Evolutionary conservation across 2,113 vertebrate genomes (phyloP).

Genomic region (Peromyscus leucopus): DNA sequence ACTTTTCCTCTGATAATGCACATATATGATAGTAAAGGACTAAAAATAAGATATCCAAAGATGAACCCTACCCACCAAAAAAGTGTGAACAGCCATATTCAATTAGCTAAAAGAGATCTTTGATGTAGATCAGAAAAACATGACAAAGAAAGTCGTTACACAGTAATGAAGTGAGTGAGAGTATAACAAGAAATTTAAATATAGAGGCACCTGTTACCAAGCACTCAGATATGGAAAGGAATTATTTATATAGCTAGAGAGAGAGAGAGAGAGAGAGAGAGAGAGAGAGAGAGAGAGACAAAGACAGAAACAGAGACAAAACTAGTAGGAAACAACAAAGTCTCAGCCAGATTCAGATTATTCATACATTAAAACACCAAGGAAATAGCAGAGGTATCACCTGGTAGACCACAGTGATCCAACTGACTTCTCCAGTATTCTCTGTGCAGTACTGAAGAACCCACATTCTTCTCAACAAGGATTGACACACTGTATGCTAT

Average conservation of each 20-base stretch:
- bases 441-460: background rate
- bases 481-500: background rate
- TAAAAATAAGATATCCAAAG: background rate
- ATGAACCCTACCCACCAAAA: background rate
- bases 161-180: background rate
- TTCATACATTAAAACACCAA: background rate
- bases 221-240: background rate
- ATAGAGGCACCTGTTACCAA: background rate
- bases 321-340: background rate
- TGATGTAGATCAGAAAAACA: background rate
- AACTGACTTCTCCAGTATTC: background rate
- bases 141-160: background rate
- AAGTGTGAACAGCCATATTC: background rate
- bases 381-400: background rate
- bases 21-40: background rate
- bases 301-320: background rate
- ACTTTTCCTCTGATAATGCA: background rate
- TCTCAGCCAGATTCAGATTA: background rate
- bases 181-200: background rate
- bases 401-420: background rate
- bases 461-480: background rate
- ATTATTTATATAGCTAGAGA: background rate
- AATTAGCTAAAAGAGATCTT: background rate
- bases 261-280: background rate
- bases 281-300: background rate